A percentile compares a stretch with the other conserved stretches of the same genome.
These are phyloP conservation scores for Distichodus sexfasciatus DNA, from an alignment of 2,797 vertebrate genomes.

Conservation along the genomic window DNA sequence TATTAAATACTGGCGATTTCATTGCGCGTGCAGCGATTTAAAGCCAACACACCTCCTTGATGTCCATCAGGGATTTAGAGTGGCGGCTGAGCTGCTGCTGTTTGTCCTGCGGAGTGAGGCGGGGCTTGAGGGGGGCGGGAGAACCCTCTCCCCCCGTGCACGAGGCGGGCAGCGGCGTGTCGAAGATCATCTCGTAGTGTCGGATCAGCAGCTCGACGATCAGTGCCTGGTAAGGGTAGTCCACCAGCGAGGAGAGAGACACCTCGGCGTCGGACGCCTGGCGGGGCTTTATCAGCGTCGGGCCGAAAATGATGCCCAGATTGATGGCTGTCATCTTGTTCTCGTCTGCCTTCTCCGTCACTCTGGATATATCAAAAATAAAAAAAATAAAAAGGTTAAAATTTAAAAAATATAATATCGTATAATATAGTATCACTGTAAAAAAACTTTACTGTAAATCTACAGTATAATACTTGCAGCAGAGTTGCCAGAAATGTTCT, in stretches of 20 bases:
- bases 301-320: conserved; percentile 97
- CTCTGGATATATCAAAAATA: conserved; percentile 73
- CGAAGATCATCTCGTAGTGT: conserved; percentile 86
- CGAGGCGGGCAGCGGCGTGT: conserved; percentile 58
- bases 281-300: conserved; percentile 89
- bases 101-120: conserved; percentile 76
- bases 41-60: conserved; percentile 85
- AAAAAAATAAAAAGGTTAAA: neutral
- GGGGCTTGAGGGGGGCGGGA: conserved; percentile 51
- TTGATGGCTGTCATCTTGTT: conserved; percentile 99
- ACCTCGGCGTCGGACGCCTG: conserved; percentile 89
- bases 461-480: too few relatives aligned
- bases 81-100: conserved; percentile 78
- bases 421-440: too few relatives aligned
- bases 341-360: conserved; percentile 88
- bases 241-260: conserved; percentile 91
- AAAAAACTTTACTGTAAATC: too few relatives aligned
- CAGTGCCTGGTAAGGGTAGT: conserved; percentile 93
- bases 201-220: conserved; percentile 91
- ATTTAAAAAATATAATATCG: neutral
- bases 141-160: conserved; percentile 55
- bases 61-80: conserved; percentile 74
- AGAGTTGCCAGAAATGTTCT: too few relatives aligned
- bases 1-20: too few relatives aligned
- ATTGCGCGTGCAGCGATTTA: neutral